phyloP scores from a whole-genome alignment of 2,797 vertebrate species.

The Mycteria americana region DNA sequence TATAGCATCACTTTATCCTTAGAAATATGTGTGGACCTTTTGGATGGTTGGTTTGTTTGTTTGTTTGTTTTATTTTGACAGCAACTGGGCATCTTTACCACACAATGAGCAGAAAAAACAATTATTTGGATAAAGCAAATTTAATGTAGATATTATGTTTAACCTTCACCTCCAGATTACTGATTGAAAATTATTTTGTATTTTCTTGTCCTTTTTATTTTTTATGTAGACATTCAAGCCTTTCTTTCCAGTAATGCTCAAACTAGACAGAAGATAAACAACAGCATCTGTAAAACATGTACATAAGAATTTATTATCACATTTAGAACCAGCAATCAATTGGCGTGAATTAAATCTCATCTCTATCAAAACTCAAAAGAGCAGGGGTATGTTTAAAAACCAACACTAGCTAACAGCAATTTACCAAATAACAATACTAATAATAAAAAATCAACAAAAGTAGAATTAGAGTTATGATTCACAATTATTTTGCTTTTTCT shows the following conservation, averaged over 20 bases:
- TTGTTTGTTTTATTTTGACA: background rate
- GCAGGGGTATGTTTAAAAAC: background rate
- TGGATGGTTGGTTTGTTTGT: background rate
- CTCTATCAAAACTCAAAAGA: background rate
- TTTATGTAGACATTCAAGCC: background rate
- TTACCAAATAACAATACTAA: background rate
- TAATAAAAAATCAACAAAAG: background rate
- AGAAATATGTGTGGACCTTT: background rate
- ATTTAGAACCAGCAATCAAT: background rate
- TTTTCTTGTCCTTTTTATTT: background rate
- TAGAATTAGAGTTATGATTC: background rate
- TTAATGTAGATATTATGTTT: background rate
- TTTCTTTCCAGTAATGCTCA: background rate
- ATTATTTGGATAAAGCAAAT: background rate
- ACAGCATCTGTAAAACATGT: background rate
- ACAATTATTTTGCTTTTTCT: background rate
- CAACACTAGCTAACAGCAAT: background rate
- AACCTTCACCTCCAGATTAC: background rate
- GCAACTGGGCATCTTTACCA: background rate
- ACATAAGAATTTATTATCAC: background rate
- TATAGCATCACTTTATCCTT: background rate
- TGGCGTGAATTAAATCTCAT: background rate
- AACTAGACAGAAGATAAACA: background rate
- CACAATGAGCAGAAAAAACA: background rate
- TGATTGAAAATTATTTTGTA: background rate